Evolutionary conservation across 2,113 vertebrate genomes (phyloP).

Genomic region (Upupa epops): DNA sequence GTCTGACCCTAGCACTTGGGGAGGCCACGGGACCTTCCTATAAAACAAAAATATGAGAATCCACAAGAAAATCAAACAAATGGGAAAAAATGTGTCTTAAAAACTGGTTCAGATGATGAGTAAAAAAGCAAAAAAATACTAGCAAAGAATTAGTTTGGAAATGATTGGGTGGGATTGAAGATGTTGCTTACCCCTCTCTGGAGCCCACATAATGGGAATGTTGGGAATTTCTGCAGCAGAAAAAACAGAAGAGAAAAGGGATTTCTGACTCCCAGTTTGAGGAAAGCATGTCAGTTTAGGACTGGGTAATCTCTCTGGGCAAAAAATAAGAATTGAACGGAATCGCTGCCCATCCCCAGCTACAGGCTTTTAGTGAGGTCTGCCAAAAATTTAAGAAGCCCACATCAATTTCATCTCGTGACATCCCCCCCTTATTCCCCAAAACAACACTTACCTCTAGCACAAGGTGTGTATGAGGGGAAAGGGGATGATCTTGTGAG

Average conservation of each 20-base stretch:
- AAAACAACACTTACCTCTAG: constrained; percentile 80
- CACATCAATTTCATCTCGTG: constrained; percentile 65
- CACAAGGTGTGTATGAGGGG: constrained; percentile 62
- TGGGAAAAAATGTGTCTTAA: constrained; percentile 76
- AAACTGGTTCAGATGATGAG: constrained; percentile 73
- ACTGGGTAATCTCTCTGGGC: constrained; percentile 72
- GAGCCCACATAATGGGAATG: constrained; percentile 87
- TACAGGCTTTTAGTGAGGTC: constrained; percentile 67
- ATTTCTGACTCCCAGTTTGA: constrained; percentile 86
- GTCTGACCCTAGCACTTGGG: constrained; percentile 72
- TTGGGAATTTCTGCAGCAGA: constrained; percentile 87
- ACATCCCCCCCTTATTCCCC: constrained; percentile 66
- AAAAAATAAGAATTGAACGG: constrained; percentile 74
- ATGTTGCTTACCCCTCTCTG: constrained; percentile 87
- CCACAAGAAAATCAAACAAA: constrained; percentile 80
- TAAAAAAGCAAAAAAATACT: constrained; percentile 76
- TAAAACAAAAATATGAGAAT: constrained; percentile 77
- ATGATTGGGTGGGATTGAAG: constrained; percentile 84
- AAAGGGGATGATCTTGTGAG: constrained; percentile 71
- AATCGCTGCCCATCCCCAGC: constrained; percentile 76
- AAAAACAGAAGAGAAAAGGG: constrained; percentile 88
- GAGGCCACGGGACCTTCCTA: constrained; percentile 72
- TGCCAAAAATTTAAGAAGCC: constrained; percentile 74
- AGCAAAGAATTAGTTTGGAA: constrained; percentile 81
- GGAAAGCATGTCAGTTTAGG: constrained; percentile 81